Evolutionary conservation across 2,888 invertebrate genomes (phyloP).

Genomic region (Mayetiola destructor): DNA sequence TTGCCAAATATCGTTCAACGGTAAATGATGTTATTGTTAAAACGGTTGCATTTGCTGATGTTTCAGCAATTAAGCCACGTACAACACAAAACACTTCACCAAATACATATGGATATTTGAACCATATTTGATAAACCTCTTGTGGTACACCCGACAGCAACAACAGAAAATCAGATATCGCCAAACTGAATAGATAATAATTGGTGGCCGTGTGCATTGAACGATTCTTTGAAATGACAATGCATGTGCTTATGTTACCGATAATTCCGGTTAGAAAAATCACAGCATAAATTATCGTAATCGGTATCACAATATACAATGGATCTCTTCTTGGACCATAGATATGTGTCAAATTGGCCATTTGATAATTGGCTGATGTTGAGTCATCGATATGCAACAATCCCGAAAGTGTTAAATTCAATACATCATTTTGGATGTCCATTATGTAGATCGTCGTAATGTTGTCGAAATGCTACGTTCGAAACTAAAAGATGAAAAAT

Average conservation of each 20-base stretch:
- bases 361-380: not conserved
- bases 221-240: slow-evolving; percentile 67
- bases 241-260: slow-evolving; percentile 71
- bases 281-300: slow-evolving; percentile 59
- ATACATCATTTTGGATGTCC: no score
- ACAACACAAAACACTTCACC: slow-evolving; percentile 66
- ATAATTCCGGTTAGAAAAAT: slow-evolving; percentile 66
- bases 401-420: no score
- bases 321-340: slow-evolving; percentile 40
- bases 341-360: not conserved
- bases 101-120: slow-evolving; percentile 60
- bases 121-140: slow-evolving; percentile 68
- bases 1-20: slow-evolving; percentile 53
- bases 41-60: slow-evolving; percentile 63
- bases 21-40: slow-evolving; percentile 73
- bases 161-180: slow-evolving; percentile 67
- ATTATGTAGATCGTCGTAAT: no score
- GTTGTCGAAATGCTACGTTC: no score
- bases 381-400: no score
- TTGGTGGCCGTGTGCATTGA: slow-evolving; percentile 73
- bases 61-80: slow-evolving; percentile 64
- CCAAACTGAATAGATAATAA: slow-evolving; percentile 71
- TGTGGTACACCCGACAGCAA: slow-evolving; percentile 64
- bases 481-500: no score
- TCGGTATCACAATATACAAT: slow-evolving; percentile 50